Conservation (phyloP, 1,140 invertebrate species). For the Zophobas morio region DNA sequence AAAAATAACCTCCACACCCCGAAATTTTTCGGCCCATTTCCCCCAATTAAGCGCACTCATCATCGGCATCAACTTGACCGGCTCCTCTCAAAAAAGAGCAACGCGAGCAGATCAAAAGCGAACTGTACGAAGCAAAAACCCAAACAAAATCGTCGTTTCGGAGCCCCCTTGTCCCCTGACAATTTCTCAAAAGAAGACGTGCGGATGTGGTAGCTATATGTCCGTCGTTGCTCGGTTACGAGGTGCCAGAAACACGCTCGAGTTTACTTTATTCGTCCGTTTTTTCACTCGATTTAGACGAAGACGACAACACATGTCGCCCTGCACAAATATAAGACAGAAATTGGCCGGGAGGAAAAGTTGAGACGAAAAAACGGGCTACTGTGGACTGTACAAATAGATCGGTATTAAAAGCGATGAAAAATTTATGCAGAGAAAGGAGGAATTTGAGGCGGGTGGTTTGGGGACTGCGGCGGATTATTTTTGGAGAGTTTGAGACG, state of each 20-base stretch:
- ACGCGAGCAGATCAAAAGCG: not conserved
- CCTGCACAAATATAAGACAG: slow-evolving; percentile 24
- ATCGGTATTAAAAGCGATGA: slow-evolving; percentile 34
- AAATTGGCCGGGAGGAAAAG: not conserved
- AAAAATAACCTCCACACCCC: too few species aligned
- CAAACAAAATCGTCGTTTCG: not conserved
- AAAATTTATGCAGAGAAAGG: slow-evolving; percentile 35
- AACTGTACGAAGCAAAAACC: slow-evolving; percentile 8
- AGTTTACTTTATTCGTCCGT: slow-evolving; percentile 40
- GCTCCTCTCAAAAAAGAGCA: not conserved
- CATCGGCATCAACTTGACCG: not conserved
- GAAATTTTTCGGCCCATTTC: too few species aligned
- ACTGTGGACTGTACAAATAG: slow-evolving; percentile 9
- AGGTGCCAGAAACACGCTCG: slow-evolving; percentile 45
- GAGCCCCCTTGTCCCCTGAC: not conserved
- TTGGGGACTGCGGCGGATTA: too few species aligned
- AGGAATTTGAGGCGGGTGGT: too few species aligned
- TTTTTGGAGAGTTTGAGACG: too few species aligned
- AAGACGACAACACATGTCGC: slow-evolving; percentile 21
- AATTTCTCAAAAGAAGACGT: slow-evolving; percentile 25
- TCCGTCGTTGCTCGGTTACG: slow-evolving; percentile 43
- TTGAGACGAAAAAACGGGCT: not conserved
- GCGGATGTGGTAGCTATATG: slow-evolving; percentile 51
- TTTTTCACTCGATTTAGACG: slow-evolving; percentile 25
- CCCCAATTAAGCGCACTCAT: too few species aligned